These are phyloP conservation scores for Procambarus clarkii DNA, from an alignment of 1,140 invertebrate species.

Conservation along the genomic window DNA sequence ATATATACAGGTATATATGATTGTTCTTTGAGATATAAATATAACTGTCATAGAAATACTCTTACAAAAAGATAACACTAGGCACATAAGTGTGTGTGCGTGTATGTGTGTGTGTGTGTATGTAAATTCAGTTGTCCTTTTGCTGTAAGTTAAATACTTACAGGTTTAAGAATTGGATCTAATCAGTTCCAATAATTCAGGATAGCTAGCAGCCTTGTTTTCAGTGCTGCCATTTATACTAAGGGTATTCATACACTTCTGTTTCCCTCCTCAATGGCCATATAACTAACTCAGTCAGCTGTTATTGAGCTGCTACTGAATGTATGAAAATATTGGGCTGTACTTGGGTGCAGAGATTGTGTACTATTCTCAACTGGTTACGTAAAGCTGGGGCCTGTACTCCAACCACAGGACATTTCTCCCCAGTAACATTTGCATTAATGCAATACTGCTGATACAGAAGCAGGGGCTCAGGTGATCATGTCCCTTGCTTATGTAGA, in stretches of 20 bases:
- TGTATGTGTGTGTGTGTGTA: too few species aligned
- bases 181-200: conserved; percentile 23
- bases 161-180: conserved; percentile 34
- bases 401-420: conserved; percentile 33
- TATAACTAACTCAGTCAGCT: conserved; percentile 22
- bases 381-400: conserved; percentile 2
- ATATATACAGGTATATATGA: too few species aligned
- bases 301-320: too few species aligned
- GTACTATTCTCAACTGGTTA: conserved; percentile 24
- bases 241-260: conserved; percentile 51
- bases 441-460: conserved; percentile 48
- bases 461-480: conserved; percentile 63
- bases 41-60: not conserved
- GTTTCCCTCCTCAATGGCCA: conserved; percentile 7
- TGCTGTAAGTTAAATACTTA: conserved; percentile 7
- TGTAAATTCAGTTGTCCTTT: conserved; percentile 44
- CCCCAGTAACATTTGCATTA: conserved; percentile 45
- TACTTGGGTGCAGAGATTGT: not conserved
- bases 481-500: conserved; percentile 61
- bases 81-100: conserved; percentile 17
- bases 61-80: not conserved
- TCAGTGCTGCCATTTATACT: conserved; percentile 42
- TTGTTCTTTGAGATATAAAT: too few species aligned
- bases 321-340: too few species aligned
- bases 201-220: conserved; percentile 38